Conservation (phyloP, 2,113 vertebrate species). For the Tachysurus vachellii region DNA sequence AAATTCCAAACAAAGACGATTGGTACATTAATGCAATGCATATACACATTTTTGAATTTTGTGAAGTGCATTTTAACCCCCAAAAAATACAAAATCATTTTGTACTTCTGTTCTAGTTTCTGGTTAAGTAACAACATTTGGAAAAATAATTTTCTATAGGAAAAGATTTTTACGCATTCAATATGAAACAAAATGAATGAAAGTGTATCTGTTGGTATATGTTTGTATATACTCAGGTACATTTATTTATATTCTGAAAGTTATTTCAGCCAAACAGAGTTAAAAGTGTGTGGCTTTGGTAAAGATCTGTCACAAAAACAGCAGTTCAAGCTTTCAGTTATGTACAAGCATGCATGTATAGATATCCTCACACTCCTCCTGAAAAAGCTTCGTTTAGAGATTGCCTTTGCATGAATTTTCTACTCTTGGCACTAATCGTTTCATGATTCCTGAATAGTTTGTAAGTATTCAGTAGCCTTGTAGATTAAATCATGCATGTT, state of each 20-base stretch:
- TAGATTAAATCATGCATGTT: constrained; percentile 49
- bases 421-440: constrained; percentile 6
- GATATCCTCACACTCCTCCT: neutral
- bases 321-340: neutral
- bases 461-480: constrained; percentile 49
- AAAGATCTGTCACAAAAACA: neutral
- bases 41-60: neutral
- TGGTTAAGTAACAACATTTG: neutral
- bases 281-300: neutral
- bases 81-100: neutral
- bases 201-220: neutral
- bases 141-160: neutral
- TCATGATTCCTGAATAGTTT: constrained; percentile 31
- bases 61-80: neutral
- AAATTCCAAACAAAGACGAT: neutral
- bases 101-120: neutral
- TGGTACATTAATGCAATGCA: neutral
- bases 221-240: neutral
- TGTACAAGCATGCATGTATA: neutral
- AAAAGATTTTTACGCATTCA: neutral
- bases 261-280: neutral
- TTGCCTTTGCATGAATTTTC: constrained; percentile 30
- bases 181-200: neutral
- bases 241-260: constrained; percentile 5
- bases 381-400: constrained; percentile 6